Conservation (phyloP, 1,140 invertebrate species). For the Apis mellifera region DNA sequence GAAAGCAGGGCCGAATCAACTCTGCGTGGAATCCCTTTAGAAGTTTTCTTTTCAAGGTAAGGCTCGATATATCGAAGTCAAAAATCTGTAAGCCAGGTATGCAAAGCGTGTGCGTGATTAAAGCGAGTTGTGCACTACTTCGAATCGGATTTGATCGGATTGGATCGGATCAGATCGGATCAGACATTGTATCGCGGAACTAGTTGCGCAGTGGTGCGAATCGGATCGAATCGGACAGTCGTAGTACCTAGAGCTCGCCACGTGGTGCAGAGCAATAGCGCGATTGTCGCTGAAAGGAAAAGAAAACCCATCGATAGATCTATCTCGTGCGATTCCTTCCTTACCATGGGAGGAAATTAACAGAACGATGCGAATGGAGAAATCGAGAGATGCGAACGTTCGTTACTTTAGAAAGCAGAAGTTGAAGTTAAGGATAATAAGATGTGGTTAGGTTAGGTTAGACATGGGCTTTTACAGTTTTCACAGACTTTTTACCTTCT, state of each 20-base stretch:
- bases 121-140: slow-evolving; percentile 42
- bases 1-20: too few species aligned
- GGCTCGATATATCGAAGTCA: slow-evolving; percentile 3
- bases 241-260: slow-evolving; percentile 31
- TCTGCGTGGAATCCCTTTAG: too few species aligned
- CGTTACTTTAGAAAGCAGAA: slow-evolving; percentile 18
- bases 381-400: not conserved
- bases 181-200: slow-evolving; percentile 53
- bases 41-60: not conserved
- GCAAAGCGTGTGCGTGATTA: slow-evolving; percentile 48
- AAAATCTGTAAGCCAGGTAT: slow-evolving; percentile 41
- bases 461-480: slow-evolving; percentile 12
- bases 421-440: slow-evolving; percentile 19
- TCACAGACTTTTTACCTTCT: not conserved
- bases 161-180: slow-evolving; percentile 55
- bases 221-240: slow-evolving; percentile 52
- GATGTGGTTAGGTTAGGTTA: not conserved
- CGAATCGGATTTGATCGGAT: slow-evolving; percentile 49
- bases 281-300: slow-evolving; percentile 43
- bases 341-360: not conserved
- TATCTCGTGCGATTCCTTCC: not conserved
- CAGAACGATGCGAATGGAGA: slow-evolving; percentile 13
- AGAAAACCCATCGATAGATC: slow-evolving; percentile 10
- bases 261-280: slow-evolving; percentile 29
- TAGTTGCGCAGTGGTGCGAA: slow-evolving; percentile 53